Base-by-base conservation (phyloP, 2,797 vertebrate genomes). In the Poeciliopsis turneri region DNA sequence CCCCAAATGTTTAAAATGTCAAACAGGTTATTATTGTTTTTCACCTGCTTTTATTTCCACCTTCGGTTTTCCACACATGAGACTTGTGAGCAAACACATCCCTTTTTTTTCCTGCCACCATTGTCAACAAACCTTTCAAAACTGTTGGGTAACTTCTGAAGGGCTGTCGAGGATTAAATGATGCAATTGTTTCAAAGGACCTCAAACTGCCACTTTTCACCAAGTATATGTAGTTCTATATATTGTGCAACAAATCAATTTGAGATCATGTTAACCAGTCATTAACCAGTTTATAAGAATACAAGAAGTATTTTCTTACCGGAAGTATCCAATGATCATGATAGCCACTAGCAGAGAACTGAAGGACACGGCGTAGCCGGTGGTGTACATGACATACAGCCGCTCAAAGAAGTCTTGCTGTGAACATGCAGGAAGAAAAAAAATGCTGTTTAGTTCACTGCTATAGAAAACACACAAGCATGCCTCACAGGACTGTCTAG, bases 291-390 rank as follows among this genome's bases (percentile, higher is more conserved):
- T 39, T 36, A 20, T 15, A 81, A 30, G 43, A 2, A 49, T 0
- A 55, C 16, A 49, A 15, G 55, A 33, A 79, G 57, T 8, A 5
- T 10, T 0, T 1, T 74, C 89, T 89, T 92, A 97, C 97, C 97
- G 96, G 92, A 98, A 97, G 80, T 96, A 98, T 55, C 96, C 96
- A 28, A 98, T 97, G 89, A 97, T 96, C 83, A 97, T 86, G 90
- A 98, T 95, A 70, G 97, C 97, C 41, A 97, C 94, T 0, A 96
- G 93, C 83, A 98, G 92, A 23, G 97, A 97, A 82, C 95, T 94
- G 78, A 98, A 97, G 86, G 97, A 98, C 84, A 97, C 88, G 0
- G 97, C 96, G 0, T 98, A 98, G 25, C 97, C 97, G 0, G 96
- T 75, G 2, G 97, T 98, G 47, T 98, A 98, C 95, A 98, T 96